Base-by-base conservation (phyloP, 1,140 invertebrate species). In the Aphidius ervi region DNA sequence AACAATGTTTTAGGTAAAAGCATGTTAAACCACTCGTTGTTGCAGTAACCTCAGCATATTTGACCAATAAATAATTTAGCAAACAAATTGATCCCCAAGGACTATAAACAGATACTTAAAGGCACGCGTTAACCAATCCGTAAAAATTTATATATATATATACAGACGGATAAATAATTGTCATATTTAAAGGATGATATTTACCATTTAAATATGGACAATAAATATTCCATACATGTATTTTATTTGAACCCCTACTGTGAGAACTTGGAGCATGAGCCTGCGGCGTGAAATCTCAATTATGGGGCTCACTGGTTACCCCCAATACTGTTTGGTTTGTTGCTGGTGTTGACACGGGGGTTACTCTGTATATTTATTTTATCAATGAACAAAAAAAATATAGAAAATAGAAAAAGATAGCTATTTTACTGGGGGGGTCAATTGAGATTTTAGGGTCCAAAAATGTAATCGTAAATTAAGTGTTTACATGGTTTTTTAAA, bases 41-140 rank as follows among this genome's bases (percentile, higher is more conserved):
- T 16, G 16, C 16, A 16, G 16, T 69, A 70, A 70, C 69, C 70
- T 70, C 62, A 68, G 73, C 67, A 67, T 76, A 75, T 77, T 77
- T 79, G 72, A 76, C 71, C 75, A 77, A 77, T 77, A 79, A 79
- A 79, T 77, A 79, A 79, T 79, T 79, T 77, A 68, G 72, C 75
- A 79, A 79, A 79, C 74, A 77, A 77, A 79, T 79, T 79, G 76
- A 79, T 79, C 74, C 74, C 70, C 66, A 56, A 62, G 66, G 72
- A 78, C 76, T 77, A 78, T 78, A 78, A 78, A 78, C 76, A 77
- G 76, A 78, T 77, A 78, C 76, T 78, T 78, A 78, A 67, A 67
- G 73, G 70, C 76, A 78, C 75, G 75, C 75, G 75, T 50, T 61
- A 31, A 61, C 61, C 52, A n/a, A 42, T 10, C 45, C 6, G 61